Evolutionary conservation across 2,113 vertebrate genomes (phyloP).

Genomic region (Rhinoptilus africanus): DNA sequence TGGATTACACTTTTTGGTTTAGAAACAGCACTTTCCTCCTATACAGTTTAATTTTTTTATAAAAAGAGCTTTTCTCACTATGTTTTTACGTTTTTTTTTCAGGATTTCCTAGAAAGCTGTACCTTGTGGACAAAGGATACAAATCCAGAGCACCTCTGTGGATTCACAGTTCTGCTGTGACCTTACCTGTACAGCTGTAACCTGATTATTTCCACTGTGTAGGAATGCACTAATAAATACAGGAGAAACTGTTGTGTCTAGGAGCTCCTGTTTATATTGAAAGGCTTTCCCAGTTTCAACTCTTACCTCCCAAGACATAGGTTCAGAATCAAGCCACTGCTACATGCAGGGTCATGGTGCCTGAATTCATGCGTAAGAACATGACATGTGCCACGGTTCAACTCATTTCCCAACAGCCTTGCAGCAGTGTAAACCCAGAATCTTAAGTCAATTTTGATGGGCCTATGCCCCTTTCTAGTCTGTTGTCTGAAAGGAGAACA

Average conservation of each 20-base stretch:
- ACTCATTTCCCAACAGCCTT: neutral
- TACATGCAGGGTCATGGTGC: neutral
- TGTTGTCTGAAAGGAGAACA: neutral
- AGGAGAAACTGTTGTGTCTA: neutral
- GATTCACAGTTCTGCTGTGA: neutral
- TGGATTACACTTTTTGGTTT: neutral
- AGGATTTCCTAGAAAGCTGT: neutral
- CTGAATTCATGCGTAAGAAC: neutral
- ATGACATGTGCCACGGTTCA: neutral
- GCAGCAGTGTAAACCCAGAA: neutral
- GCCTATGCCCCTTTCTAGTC: neutral
- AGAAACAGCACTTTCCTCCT: neutral
- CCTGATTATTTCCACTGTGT: neutral
- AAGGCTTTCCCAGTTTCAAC: neutral
- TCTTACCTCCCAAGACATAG: fast-evolving
- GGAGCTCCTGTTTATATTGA: neutral
- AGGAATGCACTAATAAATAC: neutral
- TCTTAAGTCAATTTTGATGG: neutral
- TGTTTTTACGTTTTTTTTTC: neutral
- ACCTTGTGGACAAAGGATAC: neutral
- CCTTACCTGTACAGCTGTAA: neutral
- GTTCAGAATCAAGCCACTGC: neutral
- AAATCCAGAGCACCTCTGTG: neutral
- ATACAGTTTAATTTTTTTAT: fast-evolving
- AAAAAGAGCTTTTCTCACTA: neutral